Conservation (phyloP, 2,888 invertebrate genomes). For the Drosophila rellima region DNA sequence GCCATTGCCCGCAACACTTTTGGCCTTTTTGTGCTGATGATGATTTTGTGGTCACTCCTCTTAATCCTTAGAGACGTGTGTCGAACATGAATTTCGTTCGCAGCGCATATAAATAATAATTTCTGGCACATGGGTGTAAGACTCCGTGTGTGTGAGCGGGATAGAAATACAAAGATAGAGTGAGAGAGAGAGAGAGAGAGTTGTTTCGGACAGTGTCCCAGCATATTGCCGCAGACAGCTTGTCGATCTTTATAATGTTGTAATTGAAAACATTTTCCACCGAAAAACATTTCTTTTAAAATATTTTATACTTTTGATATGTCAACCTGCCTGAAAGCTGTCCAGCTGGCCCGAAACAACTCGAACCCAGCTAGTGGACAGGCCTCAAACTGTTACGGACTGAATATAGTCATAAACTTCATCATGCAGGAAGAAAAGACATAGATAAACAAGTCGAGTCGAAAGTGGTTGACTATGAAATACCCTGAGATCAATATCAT, state of each 20-base stretch:
- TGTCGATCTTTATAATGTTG: constrained; percentile 86
- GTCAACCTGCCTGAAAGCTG: constrained; percentile 77
- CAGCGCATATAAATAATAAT: constrained; percentile 84
- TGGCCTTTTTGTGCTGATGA: constrained; percentile 76
- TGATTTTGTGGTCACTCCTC: constrained; percentile 84
- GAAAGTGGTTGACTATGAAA: background rate
- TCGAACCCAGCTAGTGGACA: constrained; percentile 35
- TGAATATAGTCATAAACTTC: constrained; percentile 36
- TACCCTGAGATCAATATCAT: too few relatives aligned
- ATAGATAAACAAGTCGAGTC: constrained; percentile 4
- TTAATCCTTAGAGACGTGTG: constrained; percentile 85
- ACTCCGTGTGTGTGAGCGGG: constrained; percentile 20
- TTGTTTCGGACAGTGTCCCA: constrained; percentile 43
- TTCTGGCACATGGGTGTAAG: constrained; percentile 64
- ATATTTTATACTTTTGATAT: constrained; percentile 80
- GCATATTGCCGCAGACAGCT: constrained; percentile 84
- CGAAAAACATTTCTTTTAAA: constrained; percentile 74
- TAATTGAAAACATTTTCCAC: constrained; percentile 83
- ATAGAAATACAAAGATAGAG: background rate
- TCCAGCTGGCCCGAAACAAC: constrained; percentile 41
- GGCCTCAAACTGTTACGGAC: constrained; percentile 49
- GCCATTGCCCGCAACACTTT: constrained; percentile 53
- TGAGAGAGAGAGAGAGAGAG: background rate
- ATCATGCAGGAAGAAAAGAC: constrained; percentile 27
- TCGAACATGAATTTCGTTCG: constrained; percentile 84